Evolutionary conservation across 1,140 invertebrate species (phyloP).

Genomic region (Drosophila ananassae): DNA sequence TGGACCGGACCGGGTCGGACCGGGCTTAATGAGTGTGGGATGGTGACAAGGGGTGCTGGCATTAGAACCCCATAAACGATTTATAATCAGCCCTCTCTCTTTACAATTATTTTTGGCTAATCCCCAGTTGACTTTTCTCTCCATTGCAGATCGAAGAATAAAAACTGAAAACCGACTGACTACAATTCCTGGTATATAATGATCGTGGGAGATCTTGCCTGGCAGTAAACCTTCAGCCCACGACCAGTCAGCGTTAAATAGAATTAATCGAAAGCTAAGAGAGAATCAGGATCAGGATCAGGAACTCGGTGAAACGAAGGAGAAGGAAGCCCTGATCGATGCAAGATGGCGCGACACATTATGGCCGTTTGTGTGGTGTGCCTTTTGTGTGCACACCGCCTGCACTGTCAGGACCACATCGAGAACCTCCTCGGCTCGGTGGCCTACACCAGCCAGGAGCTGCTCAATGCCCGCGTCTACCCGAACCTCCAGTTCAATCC

Average conservation of each 20-base stretch:
- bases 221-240: constrained; percentile 26
- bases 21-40: constrained; percentile 53
- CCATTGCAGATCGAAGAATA: constrained; percentile 54
- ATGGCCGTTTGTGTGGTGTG: constrained; percentile 92
- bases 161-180: constrained; percentile 45
- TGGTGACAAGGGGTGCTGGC: constrained; percentile 26
- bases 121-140: constrained; percentile 20
- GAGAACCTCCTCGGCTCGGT: constrained; percentile 41
- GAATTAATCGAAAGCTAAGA: constrained; percentile 6
- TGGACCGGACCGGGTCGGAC: constrained; percentile 6
- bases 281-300: constrained; percentile 4
- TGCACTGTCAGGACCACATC: constrained; percentile 88
- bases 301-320: not conserved
- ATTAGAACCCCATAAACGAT: constrained; percentile 19
- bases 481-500: constrained; percentile 54
- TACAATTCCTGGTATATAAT: constrained; percentile 46
- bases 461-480: constrained; percentile 65
- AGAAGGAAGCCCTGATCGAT: not conserved
- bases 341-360: constrained; percentile 78
- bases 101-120: constrained; percentile 42
- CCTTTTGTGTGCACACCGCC: constrained; percentile 89
- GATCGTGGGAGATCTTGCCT: constrained; percentile 30
- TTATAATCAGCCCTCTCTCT: constrained; percentile 25
- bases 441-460: constrained; percentile 33
- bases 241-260: constrained; percentile 16